A percentile compares a stretch with the other conserved stretches of the same genome.
These are phyloP conservation scores for Enteromius thamalakanensis DNA, from an alignment of 2,797 vertebrate species.

Conservation along the genomic window DNA sequence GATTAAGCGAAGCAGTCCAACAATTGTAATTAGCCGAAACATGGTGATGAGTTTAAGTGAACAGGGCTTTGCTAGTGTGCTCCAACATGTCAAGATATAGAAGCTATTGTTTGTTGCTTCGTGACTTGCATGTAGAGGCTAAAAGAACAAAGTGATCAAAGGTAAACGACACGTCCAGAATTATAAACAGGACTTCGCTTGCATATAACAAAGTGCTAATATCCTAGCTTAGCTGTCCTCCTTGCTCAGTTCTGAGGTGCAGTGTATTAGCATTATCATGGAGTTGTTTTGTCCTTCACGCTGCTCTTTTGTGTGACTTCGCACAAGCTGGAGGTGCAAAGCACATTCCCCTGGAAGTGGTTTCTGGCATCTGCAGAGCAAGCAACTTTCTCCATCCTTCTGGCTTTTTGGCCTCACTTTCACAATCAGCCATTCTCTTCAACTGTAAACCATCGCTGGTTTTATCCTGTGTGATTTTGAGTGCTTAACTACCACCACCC, in stretches of 20 bases:
- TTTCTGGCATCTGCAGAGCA: slow-evolving; percentile 76
- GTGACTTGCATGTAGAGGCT: slow-evolving; percentile 73
- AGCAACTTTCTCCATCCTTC: slow-evolving; percentile 71
- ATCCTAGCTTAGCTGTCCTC: neutral
- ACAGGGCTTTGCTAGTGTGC: slow-evolving; percentile 61
- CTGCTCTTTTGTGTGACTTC: slow-evolving; percentile 72
- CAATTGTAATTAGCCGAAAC: slow-evolving; percentile 76
- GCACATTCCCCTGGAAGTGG: slow-evolving; percentile 71
- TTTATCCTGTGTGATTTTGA: slow-evolving; percentile 25
- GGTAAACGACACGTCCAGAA: slow-evolving; percentile 68
- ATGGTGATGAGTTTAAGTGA: slow-evolving; percentile 61
- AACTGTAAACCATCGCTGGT: slow-evolving; percentile 41
- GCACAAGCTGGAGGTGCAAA: slow-evolving; percentile 72
- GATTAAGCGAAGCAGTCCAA: slow-evolving; percentile 78
- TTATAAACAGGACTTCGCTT: slow-evolving; percentile 65
- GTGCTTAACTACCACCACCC: slow-evolving; percentile 19
- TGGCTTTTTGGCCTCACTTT: slow-evolving; percentile 67
- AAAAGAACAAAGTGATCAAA: slow-evolving; percentile 63
- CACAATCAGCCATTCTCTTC: slow-evolving; percentile 53
- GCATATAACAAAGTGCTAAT: slow-evolving; percentile 23
- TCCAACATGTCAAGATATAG: slow-evolving; percentile 68
- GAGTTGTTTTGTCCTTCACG: slow-evolving; percentile 61
- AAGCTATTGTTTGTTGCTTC: slow-evolving; percentile 71
- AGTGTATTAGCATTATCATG: slow-evolving; percentile 70
- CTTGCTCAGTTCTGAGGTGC: slow-evolving; percentile 66